A percentile compares a stretch with the other conserved stretches of the same genome.
Conservation (phyloP, 2,113 vertebrate genomes). For the Polypterus senegalus region DNA sequence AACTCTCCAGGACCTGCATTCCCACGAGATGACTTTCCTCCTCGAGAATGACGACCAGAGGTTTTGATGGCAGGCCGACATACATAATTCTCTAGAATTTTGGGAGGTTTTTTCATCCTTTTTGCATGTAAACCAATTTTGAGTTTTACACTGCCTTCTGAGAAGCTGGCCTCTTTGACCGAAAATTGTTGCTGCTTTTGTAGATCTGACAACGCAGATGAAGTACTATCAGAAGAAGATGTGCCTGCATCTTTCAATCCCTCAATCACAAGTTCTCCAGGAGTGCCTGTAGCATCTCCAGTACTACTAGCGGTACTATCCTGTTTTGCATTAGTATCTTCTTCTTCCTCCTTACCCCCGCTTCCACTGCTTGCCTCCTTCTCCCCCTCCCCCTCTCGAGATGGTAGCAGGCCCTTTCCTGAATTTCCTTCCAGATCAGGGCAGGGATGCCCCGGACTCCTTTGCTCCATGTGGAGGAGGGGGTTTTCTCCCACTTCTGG, state of each 20-base stretch:
- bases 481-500: no score
- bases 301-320: no score
- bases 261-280: no score
- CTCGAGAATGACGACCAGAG: conserved; percentile 59
- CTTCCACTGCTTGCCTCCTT: conserved; percentile 46
- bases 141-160: conserved; percentile 76
- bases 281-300: no score
- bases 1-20: no score
- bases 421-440: no score
- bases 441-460: no score
- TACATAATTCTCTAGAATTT: conserved; percentile 93
- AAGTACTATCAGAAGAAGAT: no score
- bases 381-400: conserved; percentile 26
- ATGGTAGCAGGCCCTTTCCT: no score
- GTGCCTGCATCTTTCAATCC: no score
- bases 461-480: no score
- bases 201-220: conserved; percentile 19
- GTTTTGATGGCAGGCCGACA: conserved; percentile 88
- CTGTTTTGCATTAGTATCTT: conserved; percentile 24
- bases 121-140: conserved; percentile 86
- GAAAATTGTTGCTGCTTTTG: conserved; percentile 63
- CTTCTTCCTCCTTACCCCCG: conserved; percentile 53
- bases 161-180: conserved; percentile 71
- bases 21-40: conserved; percentile 35
- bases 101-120: conserved; percentile 92